phyloP scores from a whole-genome alignment of 92 coral and sea anemone genomes.

The Phymanthus crucifer region DNA sequence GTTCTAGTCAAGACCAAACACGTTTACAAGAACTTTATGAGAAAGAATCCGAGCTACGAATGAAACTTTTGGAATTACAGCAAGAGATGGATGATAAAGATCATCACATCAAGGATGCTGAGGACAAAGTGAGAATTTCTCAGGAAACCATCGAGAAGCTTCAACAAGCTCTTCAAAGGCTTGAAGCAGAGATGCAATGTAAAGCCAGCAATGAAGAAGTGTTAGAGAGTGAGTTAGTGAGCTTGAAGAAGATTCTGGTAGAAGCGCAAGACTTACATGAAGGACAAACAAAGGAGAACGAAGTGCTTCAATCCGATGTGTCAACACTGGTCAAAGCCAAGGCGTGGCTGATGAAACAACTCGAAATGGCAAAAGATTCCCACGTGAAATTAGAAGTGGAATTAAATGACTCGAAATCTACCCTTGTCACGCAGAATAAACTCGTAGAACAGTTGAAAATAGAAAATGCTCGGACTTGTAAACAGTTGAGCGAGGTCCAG shows the following conservation, averaged over 20 bases:
- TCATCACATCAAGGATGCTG: conserved; percentile 54
- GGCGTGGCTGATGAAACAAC: conserved; percentile 71
- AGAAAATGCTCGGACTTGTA: conserved; percentile 71
- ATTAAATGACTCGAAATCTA: conserved; percentile 57
- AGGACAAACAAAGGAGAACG: conserved; percentile 43
- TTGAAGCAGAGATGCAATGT: conserved; percentile 45
- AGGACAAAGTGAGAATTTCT: conserved; percentile 68
- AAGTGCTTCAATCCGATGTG: conserved; percentile 56
- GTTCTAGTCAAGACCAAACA: neutral
- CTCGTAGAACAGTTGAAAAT: conserved; percentile 63
- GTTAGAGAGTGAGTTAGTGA: conserved; percentile 55
- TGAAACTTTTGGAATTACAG: conserved; percentile 48
- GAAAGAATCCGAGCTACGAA: conserved; percentile 51
- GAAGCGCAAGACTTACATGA: conserved; percentile 50
- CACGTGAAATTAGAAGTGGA: conserved; percentile 73
- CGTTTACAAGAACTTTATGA: conserved; percentile 43
- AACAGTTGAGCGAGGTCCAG: conserved; percentile 66
- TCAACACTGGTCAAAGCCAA: conserved; percentile 64
- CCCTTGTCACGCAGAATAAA: conserved; percentile 53
- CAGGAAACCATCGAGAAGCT: conserved; percentile 52
- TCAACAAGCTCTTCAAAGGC: conserved; percentile 38
- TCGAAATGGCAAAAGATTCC: conserved; percentile 65
- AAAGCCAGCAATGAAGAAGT: conserved; percentile 38
- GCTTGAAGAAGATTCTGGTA: conserved; percentile 37
- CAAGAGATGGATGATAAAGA: conserved; percentile 52